These are phyloP conservation scores for Athrips mouffetella DNA, from an alignment of 2,888 invertebrate genomes.

Conservation along the genomic window DNA sequence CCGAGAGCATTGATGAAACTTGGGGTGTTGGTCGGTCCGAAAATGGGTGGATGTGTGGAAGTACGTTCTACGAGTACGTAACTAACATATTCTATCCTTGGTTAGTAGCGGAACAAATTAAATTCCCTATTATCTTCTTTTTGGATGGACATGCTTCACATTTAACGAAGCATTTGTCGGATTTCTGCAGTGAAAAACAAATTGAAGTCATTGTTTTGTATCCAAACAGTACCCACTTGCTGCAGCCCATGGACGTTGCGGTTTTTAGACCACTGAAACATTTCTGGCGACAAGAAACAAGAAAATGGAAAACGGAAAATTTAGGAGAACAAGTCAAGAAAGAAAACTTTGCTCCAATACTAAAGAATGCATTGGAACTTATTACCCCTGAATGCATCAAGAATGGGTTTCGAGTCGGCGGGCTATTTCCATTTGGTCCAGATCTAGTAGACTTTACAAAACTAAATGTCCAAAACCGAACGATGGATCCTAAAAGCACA, in stretches of 20 bases:
- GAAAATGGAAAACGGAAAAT: background rate
- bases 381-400: conserved; percentile 12
- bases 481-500: background rate
- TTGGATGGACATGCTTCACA: conserved; percentile 17
- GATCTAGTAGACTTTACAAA: conserved; percentile 13
- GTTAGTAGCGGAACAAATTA: conserved; percentile 12
- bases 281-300: background rate
- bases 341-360: background rate
- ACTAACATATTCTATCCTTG: conserved; percentile 21
- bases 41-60: conserved; percentile 16
- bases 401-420: conserved; percentile 20
- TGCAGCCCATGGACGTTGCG: conserved; percentile 22
- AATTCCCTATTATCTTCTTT: conserved; percentile 18
- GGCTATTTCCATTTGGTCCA: conserved; percentile 20
- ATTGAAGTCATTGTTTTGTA: conserved; percentile 20
- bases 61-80: conserved; percentile 17
- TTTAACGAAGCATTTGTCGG: conserved; percentile 15
- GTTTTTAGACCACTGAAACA: conserved; percentile 16
- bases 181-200: conserved; percentile 18
- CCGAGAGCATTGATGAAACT: conserved; percentile 13
- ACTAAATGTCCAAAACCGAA: conserved; percentile 2
- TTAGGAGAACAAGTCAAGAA: too few species aligned
- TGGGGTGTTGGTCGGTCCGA: conserved; percentile 20
- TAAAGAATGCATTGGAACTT: background rate
- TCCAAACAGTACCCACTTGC: too few species aligned